Base-by-base conservation (phyloP, 2,113 vertebrate species). In the Callochromis pleurospilus region DNA sequence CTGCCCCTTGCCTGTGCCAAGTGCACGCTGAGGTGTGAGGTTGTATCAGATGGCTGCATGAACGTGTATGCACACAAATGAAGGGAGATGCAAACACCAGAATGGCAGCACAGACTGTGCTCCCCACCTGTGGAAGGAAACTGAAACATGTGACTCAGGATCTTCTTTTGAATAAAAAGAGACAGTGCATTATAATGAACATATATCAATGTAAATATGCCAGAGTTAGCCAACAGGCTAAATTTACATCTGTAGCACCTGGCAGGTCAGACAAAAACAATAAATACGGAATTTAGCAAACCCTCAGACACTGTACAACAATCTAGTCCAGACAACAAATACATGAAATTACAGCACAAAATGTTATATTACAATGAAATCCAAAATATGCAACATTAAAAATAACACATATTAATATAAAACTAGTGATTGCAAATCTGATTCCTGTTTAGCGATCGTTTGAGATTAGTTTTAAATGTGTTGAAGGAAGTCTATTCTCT, bases 1-100 rank as follows among this genome's bases (percentile, higher is more conserved):
- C 9, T 49, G 51, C 36, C 24, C 47, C 9, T 53, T 47, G 47
- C 24, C 19, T 84, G 51, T 85, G 92, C 91, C 94, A 89, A 83
- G 82, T 86, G 80, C 92, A 91, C 21, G 90, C 92, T 93, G 93
- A 93, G 94, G 94, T 93, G 93, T 88, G 87, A 95, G 81, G 88
- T 90, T 83, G 53, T 80, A 62, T 94, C 93, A 94, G 87, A 93
- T 91, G 93, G 86, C 75, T 3, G 5, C 58, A 26, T n/a, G 4
- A 83, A 42, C 51, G 38, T 45, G 38, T 26, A 65, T 58, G 26
- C 65, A 53, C 53, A 55, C 53, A 55, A 9, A 73, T 3, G 26
- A 33, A 45, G 40, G 68, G 38, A 47, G 68, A 47, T 21, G 42
- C 26, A 80, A 73, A 85, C 55, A 82, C 36, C 82, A 49, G 38